Percentiles rank a stretch among this genome's conserved stretches.
phyloP scores from a whole-genome alignment of 1,140 invertebrate genomes.

The Wiebesia pumilae region DNA sequence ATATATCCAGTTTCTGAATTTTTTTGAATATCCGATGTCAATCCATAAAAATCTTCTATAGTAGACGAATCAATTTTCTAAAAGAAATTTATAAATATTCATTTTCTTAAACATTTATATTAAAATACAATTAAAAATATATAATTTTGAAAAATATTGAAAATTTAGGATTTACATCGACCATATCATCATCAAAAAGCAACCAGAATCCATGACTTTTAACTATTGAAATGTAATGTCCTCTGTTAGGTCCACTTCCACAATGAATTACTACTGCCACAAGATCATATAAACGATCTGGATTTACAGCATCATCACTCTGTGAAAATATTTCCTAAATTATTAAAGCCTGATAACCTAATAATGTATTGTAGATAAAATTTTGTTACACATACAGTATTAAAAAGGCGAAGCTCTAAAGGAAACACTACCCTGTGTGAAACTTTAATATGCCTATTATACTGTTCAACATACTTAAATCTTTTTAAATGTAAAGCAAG shows the following conservation, averaged over 20 bases:
- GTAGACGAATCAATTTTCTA: slow-evolving; percentile 99
- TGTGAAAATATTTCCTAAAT: slow-evolving; percentile 72
- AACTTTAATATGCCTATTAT: slow-evolving; percentile 98
- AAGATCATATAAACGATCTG: slow-evolving; percentile 97
- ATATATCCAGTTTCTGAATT: slow-evolving; percentile 99
- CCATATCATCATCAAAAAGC: slow-evolving; percentile 99
- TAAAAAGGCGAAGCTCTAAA: slow-evolving; percentile 96
- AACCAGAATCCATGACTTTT: slow-evolving; percentile 99
- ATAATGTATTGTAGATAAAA: not conserved
- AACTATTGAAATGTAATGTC: slow-evolving; percentile 99
- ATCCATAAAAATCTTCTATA: slow-evolving; percentile 99
- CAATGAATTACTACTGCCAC: slow-evolving; percentile 99
- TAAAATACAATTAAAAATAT: not conserved
- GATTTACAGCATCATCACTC: slow-evolving; percentile 98
- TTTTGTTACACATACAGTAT: slow-evolving; percentile 85
- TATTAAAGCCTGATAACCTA: not conserved
- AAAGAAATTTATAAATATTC: slow-evolving; percentile 65
- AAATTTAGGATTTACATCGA: slow-evolving; percentile 88
- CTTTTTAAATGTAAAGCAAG: slow-evolving; percentile 97
- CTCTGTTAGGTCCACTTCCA: slow-evolving; percentile 98
- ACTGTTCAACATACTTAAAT: slow-evolving; percentile 99
- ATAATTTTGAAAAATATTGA: not conserved
- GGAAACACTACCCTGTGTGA: slow-evolving; percentile 99
- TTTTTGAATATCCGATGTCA: slow-evolving; percentile 98
- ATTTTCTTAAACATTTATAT: not conserved